These are phyloP conservation scores for Mus pahari DNA, from an alignment of 2,113 vertebrate species.

Conservation along the genomic window DNA sequence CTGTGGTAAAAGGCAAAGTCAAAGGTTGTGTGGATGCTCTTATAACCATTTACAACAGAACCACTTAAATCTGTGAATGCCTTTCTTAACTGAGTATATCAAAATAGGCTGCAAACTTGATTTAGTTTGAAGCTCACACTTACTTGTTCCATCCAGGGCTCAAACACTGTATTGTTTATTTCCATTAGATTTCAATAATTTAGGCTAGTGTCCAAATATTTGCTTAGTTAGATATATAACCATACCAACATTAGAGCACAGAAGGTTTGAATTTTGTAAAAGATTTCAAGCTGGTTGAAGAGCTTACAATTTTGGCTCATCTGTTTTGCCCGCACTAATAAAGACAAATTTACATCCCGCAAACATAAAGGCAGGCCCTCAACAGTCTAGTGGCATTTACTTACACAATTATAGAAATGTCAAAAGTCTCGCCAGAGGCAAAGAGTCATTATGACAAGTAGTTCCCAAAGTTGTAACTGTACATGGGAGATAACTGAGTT, in stretches of 20 bases:
- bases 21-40: not conserved
- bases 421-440: conserved; percentile 39
- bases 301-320: conserved; percentile 45
- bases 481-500: not conserved
- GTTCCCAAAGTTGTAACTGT: conserved; percentile 32
- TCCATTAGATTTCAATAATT: conserved; percentile 6
- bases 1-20: not conserved
- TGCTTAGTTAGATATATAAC: conserved; percentile 5
- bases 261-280: conserved; percentile 18
- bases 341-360: conserved; percentile 36
- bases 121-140: not conserved
- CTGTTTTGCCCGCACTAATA: conserved; percentile 46
- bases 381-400: conserved; percentile 60
- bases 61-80: not conserved
- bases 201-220: not conserved
- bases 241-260: not conserved
- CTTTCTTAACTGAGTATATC: not conserved
- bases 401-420: conserved; percentile 61
- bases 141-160: not conserved
- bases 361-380: conserved; percentile 43
- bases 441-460: not conserved
- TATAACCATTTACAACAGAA: conserved; percentile 3
- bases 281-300: not conserved
- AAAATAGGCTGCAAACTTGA: not conserved
- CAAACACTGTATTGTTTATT: not conserved